Percentiles rank a stretch among this genome's conserved stretches.
Evolutionary conservation across 1,140 invertebrate genomes (phyloP).

Genomic region (Ceratosolen solmsi): DNA sequence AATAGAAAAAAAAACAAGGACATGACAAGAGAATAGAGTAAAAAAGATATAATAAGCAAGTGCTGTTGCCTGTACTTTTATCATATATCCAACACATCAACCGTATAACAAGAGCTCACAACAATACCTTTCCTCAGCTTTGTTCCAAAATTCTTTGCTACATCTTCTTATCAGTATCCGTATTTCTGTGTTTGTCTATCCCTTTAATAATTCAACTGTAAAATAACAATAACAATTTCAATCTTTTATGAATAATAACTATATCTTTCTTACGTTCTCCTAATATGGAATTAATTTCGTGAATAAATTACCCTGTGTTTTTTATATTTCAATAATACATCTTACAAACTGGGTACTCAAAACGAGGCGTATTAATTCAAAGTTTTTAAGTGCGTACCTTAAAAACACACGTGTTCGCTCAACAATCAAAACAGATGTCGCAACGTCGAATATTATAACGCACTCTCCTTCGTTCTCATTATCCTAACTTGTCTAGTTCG

Average conservation of each 20-base stretch:
- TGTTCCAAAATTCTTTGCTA: slow-evolving; percentile 66
- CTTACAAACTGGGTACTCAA: neutral
- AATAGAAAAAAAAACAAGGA: slow-evolving; percentile 9
- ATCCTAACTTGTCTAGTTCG: slow-evolving; percentile 9
- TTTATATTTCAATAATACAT: neutral
- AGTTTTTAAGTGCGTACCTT: slow-evolving; percentile 59
- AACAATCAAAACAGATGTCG: slow-evolving; percentile 42
- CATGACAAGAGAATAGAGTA: slow-evolving; percentile 48
- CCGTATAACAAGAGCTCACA: slow-evolving; percentile 65
- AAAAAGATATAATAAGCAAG: slow-evolving; percentile 56
- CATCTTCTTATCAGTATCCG: slow-evolving; percentile 30
- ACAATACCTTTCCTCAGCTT: slow-evolving; percentile 66
- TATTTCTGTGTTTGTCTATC: neutral
- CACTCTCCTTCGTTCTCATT: neutral
- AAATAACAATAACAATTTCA: neutral
- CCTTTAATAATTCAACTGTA: neutral
- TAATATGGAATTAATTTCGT: neutral
- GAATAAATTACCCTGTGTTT: neutral
- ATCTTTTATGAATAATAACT: neutral
- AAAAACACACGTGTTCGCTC: slow-evolving; percentile 50
- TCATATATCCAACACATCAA: slow-evolving; percentile 52
- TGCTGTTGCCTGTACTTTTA: slow-evolving; percentile 53
- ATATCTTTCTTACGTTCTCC: neutral
- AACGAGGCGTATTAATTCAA: slow-evolving; percentile 63
- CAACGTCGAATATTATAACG: slow-evolving; percentile 36